Evolutionary conservation across 2,888 invertebrate genomes (phyloP).

Genomic region (Eupithecia abbreviata): DNA sequence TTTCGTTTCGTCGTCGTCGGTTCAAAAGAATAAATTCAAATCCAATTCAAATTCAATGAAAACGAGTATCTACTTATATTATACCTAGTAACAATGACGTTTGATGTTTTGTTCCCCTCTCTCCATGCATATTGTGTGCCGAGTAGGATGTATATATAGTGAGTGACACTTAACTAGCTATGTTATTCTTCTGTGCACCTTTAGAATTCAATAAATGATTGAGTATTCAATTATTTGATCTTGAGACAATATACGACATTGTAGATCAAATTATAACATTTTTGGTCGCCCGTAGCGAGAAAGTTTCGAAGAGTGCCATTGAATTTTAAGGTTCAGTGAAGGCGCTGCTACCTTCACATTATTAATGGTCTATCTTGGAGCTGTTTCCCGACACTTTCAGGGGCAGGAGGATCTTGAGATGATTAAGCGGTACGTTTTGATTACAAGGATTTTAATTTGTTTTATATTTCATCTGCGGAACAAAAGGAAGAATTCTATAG

Average conservation of each 20-base stretch:
- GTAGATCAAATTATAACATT: neutral
- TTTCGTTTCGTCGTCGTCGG: no score
- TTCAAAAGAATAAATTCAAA: no score
- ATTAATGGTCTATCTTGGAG: slow-evolving; percentile 20
- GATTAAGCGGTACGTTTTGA: slow-evolving; percentile 17
- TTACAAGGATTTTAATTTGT: neutral
- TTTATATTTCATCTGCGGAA: neutral
- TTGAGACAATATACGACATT: neutral
- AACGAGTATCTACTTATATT: no score
- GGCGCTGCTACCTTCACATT: slow-evolving; percentile 13
- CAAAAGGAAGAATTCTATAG: neutral
- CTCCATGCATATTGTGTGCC: no score
- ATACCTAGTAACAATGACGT: no score
- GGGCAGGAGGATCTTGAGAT: slow-evolving; percentile 7
- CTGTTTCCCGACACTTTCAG: slow-evolving; percentile 13
- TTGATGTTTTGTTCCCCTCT: no score
- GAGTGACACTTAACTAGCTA: no score
- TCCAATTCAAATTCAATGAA: no score
- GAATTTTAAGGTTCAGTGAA: slow-evolving; percentile 16
- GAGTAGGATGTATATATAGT: no score
- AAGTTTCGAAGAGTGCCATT: slow-evolving; percentile 24
- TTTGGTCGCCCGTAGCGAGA: slow-evolving; percentile 8
- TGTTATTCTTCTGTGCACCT: no score
- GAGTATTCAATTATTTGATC: neutral
- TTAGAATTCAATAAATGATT: neutral